phyloP scores from a whole-genome alignment of 2,888 invertebrate genomes.

The Polydrusus cervinus region DNA sequence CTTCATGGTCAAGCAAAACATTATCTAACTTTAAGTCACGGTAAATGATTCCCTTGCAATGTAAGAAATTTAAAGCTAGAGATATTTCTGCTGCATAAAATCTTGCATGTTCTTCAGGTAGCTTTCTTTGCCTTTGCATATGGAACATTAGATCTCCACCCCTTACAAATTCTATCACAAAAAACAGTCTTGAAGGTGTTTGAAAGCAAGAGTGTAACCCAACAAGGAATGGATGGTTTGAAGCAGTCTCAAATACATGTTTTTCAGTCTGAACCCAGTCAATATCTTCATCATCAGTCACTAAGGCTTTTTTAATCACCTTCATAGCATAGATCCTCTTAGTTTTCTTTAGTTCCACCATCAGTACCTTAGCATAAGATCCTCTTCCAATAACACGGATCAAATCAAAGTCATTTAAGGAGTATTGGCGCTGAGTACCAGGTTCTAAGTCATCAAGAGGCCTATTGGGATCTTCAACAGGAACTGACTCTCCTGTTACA shows the following conservation, averaged over 20 bases:
- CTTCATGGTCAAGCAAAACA: slow-evolving; percentile 97
- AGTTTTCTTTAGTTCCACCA: slow-evolving; percentile 97
- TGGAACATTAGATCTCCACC: slow-evolving; percentile 98
- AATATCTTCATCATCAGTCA: slow-evolving; percentile 98
- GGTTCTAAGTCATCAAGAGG: slow-evolving; percentile 81
- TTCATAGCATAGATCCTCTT: slow-evolving; percentile 99
- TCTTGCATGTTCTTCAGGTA: slow-evolving; percentile 98
- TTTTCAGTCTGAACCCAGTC: slow-evolving; percentile 99
- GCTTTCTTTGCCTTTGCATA: slow-evolving; percentile 97
- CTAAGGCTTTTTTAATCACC: slow-evolving; percentile 96
- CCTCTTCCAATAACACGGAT: slow-evolving; percentile 99
- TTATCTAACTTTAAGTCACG: slow-evolving; percentile 98
- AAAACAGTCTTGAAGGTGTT: slow-evolving; percentile 95
- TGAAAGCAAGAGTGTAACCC: slow-evolving; percentile 99
- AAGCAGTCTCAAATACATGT: slow-evolving; percentile 99
- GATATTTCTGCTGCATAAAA: slow-evolving; percentile 99
- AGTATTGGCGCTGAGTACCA: slow-evolving; percentile 92
- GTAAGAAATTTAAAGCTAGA: slow-evolving; percentile 97
- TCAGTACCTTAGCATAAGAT: slow-evolving; percentile 98
- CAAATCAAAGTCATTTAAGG: slow-evolving; percentile 96
- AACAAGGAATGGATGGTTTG: slow-evolving; percentile 99
- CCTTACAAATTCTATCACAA: slow-evolving; percentile 99
- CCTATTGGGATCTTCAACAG: slow-evolving; percentile 76
- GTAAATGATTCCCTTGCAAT: slow-evolving; percentile 98
- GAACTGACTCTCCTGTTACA: slow-evolving; percentile 75